phyloP scores from a whole-genome alignment of 2,888 invertebrate species.

The Oligia strigilis region DNA sequence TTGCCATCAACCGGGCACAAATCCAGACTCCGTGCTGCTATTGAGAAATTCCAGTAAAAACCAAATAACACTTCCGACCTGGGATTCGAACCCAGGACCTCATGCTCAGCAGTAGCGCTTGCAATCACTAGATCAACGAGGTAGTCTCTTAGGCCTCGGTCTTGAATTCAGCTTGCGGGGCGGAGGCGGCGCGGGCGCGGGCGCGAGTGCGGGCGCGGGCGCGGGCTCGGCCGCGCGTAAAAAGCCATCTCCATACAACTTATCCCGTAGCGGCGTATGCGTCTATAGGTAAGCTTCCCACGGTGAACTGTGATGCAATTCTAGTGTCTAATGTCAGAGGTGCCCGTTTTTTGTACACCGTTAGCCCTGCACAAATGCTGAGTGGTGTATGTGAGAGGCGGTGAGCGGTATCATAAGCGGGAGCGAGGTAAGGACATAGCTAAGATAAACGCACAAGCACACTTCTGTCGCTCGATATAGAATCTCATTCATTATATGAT shows the following conservation, averaged over 20 bases:
- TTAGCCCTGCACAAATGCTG: conserved; percentile 80
- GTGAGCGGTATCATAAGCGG: conserved; percentile 36
- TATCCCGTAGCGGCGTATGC: conserved; percentile 69
- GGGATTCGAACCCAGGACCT: too few relatives aligned
- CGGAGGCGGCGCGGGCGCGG: too few relatives aligned
- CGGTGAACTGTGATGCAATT: conserved; percentile 88
- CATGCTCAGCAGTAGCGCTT: too few relatives aligned
- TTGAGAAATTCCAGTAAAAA: too few relatives aligned
- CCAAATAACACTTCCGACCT: too few relatives aligned
- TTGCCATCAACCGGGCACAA: too few relatives aligned
- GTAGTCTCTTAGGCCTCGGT: too few relatives aligned
- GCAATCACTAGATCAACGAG: too few relatives aligned
- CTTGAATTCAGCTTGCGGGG: too few relatives aligned
- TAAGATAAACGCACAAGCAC: background rate
- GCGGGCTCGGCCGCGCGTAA: background rate
- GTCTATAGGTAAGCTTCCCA: conserved; percentile 86
- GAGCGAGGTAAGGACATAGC: background rate
- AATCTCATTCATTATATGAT: background rate
- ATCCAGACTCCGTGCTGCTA: too few relatives aligned
- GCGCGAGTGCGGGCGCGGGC: too few relatives aligned
- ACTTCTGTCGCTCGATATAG: background rate
- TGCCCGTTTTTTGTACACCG: conserved; percentile 88
- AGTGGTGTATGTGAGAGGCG: conserved; percentile 62
- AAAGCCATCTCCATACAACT: conserved; percentile 72
- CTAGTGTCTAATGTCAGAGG: conserved; percentile 88